These are phyloP conservation scores for Micromys minutus DNA, from an alignment of 2,113 vertebrate genomes.

Conservation along the genomic window DNA sequence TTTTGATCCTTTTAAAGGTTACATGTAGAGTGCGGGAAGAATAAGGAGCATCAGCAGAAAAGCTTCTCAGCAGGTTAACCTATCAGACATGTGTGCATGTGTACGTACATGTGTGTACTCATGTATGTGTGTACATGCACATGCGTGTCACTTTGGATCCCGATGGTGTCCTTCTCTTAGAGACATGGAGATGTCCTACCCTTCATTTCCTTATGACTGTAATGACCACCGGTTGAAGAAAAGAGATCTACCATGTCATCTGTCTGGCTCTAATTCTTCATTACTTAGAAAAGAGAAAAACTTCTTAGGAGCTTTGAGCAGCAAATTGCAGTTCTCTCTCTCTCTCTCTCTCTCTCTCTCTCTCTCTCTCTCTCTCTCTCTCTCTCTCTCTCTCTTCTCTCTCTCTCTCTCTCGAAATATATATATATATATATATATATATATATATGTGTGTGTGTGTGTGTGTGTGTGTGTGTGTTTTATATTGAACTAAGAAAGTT, in stretches of 20 bases:
- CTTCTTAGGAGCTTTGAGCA: not conserved
- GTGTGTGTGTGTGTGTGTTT: too few relatives aligned
- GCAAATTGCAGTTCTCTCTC: not conserved
- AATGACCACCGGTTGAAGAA: not conserved
- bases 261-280: not conserved
- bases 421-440: too few relatives aligned
- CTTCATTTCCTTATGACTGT: not conserved
- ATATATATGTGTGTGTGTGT: too few relatives aligned
- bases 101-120: not conserved
- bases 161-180: not conserved
- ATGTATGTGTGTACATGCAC: rapidly evolving
- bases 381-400: too few relatives aligned
- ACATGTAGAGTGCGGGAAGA: constrained; percentile 25
- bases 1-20: constrained; percentile 70
- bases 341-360: too few relatives aligned
- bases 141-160: not conserved
- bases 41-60: constrained; percentile 44
- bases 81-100: not conserved
- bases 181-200: not conserved
- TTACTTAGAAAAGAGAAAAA: not conserved
- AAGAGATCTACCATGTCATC: not conserved
- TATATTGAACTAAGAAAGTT: not conserved
- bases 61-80: constrained; percentile 58
- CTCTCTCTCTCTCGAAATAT: too few relatives aligned
- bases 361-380: too few relatives aligned